Evolutionary conservation across 2,797 vertebrate genomes (phyloP), one percentile per base, ranked within the genome.

Genomic region (Enteromius treurensis): DNA sequence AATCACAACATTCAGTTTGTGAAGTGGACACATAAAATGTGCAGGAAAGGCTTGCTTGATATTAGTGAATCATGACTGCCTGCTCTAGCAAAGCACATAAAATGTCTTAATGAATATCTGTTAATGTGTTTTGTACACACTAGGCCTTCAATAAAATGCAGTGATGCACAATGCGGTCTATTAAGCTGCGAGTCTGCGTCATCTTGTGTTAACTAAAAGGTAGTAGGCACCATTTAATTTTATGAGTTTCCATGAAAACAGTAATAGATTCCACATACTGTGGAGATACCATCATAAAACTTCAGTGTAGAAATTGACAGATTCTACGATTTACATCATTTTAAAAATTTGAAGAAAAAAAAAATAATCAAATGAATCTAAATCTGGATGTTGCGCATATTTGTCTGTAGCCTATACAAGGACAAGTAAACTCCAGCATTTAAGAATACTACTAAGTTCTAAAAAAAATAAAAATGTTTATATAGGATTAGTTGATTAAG

Each of bases 31-130:
- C 37, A 23, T 60, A 53, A 65, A 53, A 55, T 17, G 1, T 7
- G 23, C 26, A 42, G 47, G 9, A 49, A 47, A 64, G 42, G 29
- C 23, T 49, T n/a, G 23, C 11, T 29, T 84, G 70, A 68, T 68
- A 34, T 84, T 77, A 49, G 14, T 86, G 40, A 64, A 70, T 75
- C 81, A 79, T 60, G 15, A 67, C 21, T 4, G 65, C 85, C 11
- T 34, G 19, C 19, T 32, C 53, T 51, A 65, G 34, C 23, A 79
- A 78, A 84, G 37, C 79, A 68, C 83, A 82, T 82, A 77, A 84
- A 84, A 70, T 76, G 62, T 21, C 81, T 19, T 82, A 76, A 84
- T 90, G 88, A 86, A 84, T 69, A 37, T 85, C 69, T 87, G 26
- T 55, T 87, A 84, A 89, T 88, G 55, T 68, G 64, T 88, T 64